Conservation (phyloP, 2,113 vertebrate genomes). For the Sylvietta virens region DNA sequence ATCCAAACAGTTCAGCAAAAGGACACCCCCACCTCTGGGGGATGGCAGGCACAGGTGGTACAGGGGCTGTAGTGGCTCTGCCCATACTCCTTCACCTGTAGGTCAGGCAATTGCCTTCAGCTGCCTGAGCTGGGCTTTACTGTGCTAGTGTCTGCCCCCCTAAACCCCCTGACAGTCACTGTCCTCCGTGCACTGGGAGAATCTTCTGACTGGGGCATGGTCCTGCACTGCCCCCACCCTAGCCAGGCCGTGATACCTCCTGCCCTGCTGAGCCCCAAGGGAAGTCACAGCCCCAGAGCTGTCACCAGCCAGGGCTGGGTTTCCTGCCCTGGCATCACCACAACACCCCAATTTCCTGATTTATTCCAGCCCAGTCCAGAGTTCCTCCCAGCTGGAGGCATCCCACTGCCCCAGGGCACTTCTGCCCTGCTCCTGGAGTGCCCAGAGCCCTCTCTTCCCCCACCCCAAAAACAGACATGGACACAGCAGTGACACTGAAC, state of each 20-base stretch:
- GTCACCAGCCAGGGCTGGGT: background rate
- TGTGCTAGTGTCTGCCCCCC: background rate
- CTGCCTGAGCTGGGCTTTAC: background rate
- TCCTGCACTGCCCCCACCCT: background rate
- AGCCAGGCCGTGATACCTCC: background rate
- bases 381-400: rapidly evolving
- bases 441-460: background rate
- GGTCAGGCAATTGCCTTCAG: background rate
- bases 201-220: background rate
- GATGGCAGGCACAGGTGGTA: background rate
- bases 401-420: background rate
- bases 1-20: background rate
- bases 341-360: background rate
- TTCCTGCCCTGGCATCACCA: background rate
- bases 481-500: background rate
- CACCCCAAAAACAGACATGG: background rate
- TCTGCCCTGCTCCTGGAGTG: background rate
- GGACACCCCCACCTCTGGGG: background rate
- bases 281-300: background rate
- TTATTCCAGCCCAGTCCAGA: background rate
- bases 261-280: background rate
- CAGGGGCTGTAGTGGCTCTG: background rate
- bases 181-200: background rate
- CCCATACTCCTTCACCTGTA: background rate
- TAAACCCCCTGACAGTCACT: background rate